Percentiles rank a stretch among this genome's conserved stretches.
Conservation (phyloP, 2,888 invertebrate species). For the Scaeva pyrastri region DNA sequence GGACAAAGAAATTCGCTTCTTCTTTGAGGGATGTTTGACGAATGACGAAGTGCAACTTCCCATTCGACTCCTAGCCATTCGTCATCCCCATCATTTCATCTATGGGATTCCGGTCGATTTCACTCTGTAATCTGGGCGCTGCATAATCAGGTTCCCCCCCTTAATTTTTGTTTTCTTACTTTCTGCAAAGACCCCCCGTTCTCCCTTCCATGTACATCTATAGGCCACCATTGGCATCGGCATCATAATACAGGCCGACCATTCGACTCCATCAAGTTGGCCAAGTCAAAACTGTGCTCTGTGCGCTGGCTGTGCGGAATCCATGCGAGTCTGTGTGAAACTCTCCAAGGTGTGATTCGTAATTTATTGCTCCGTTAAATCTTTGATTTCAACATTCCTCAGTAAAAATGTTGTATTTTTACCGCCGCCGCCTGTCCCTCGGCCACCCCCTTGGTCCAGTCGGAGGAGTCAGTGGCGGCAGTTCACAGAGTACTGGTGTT, state of each 20-base stretch:
- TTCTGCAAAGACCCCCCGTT: slow-evolving; percentile 48
- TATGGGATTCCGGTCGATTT: slow-evolving; percentile 35
- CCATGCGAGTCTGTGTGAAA: slow-evolving; percentile 19
- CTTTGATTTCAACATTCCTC: slow-evolving; percentile 70
- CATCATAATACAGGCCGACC: neutral
- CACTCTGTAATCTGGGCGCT: slow-evolving; percentile 40
- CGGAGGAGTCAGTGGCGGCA: neutral
- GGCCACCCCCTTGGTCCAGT: neutral
- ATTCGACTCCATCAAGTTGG: too few species aligned
- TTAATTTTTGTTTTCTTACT: neutral
- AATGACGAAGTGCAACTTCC: slow-evolving; percentile 62
- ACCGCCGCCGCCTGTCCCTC: neutral
- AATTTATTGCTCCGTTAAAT: slow-evolving; percentile 74
- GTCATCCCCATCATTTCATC: slow-evolving; percentile 43
- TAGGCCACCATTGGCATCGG: neutral
- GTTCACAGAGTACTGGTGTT: slow-evolving; percentile 16
- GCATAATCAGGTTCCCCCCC: slow-evolving; percentile 43
- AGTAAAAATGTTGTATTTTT: slow-evolving; percentile 53
- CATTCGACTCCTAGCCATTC: slow-evolving; percentile 1
- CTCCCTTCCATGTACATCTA: too few species aligned
- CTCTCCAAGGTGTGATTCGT: slow-evolving; percentile 67
- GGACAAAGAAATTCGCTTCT: slow-evolving; percentile 21
- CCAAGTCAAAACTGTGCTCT: too few species aligned
- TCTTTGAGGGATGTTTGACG: slow-evolving; percentile 47
- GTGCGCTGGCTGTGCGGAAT: neutral